These are phyloP conservation scores for Amphipyra tragopoginis DNA, from an alignment of 2,888 invertebrate species.

Conservation along the genomic window DNA sequence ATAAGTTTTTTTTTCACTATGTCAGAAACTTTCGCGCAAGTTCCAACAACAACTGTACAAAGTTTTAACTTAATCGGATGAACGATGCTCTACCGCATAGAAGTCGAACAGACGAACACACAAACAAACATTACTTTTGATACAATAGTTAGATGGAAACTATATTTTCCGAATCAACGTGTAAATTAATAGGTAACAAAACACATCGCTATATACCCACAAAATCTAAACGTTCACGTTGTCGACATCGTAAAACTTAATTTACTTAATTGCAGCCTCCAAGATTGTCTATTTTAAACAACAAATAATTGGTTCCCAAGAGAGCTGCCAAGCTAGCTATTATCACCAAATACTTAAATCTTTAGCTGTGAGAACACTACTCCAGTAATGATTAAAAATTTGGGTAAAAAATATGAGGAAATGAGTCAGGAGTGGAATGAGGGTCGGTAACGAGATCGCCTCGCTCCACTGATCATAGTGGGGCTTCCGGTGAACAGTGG, in stretches of 20 bases:
- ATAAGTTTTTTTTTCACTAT: too few species aligned
- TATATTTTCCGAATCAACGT: too few species aligned
- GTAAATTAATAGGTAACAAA: slow-evolving; percentile 9
- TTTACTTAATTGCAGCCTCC: slow-evolving; percentile 56
- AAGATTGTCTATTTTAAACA: slow-evolving; percentile 40
- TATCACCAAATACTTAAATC: slow-evolving; percentile 59
- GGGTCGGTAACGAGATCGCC: slow-evolving; percentile 77
- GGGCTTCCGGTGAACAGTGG: slow-evolving; percentile 77
- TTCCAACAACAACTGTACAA: too few species aligned
- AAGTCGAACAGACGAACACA: too few species aligned
- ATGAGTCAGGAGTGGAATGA: slow-evolving; percentile 79
- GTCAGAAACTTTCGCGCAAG: too few species aligned
- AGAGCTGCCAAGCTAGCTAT: slow-evolving; percentile 51
- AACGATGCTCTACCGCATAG: too few species aligned
- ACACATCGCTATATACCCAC: slow-evolving; percentile 6
- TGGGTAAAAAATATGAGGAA: slow-evolving; percentile 77
- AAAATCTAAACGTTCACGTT: slow-evolving; percentile 35
- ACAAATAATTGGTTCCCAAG: slow-evolving; percentile 61
- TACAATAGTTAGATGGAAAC: too few species aligned
- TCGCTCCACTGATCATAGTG: slow-evolving; percentile 78
- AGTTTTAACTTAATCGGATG: too few species aligned
- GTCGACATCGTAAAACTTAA: slow-evolving; percentile 51
- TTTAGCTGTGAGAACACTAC: slow-evolving; percentile 74
- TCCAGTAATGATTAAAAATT: slow-evolving; percentile 73
- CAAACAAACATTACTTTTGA: too few species aligned